Base-by-base conservation (phyloP, 2,113 vertebrate genomes). In the Orthonyx spaldingii region DNA sequence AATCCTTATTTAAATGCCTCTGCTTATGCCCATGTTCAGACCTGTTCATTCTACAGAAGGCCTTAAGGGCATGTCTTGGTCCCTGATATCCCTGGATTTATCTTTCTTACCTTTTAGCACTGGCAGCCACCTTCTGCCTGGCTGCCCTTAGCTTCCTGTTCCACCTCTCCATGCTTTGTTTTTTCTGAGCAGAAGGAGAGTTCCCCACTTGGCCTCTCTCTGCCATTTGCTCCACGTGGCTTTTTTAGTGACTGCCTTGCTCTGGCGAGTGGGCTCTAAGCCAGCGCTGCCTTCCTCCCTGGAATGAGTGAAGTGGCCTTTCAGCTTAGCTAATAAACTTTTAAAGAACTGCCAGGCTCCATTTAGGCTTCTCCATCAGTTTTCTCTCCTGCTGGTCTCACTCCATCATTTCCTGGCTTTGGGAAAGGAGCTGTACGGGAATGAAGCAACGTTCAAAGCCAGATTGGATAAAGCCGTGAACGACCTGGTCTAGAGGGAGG, bases 381-480 rank as follows among this genome's bases (percentile, higher is more conserved):
- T 50, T 26, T 19, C 26, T 56, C 68, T 88, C 57, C 49, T 21
- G 27, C 22, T 35, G 21, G 21, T 33, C 49, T 66, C 26, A 19
- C 24, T 70, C 41, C 18, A 35, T 39, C 8, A 5, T 39, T 80
- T 55, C 33, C 17, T 23, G 57, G 39, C 46, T 35, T 39, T 39
- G 30, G 41, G 27, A 44, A 59, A 42, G 50, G 30, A 44, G n/a
- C 44, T 33, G 39, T 19, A 20, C 17, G 0, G 0, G 42, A 30
- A 49, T 3, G 9, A 60, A 59, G 17, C 9, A 35, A 14, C 9
- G 17, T 47, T 55, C n/a, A 61, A 55, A 41, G 63, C 17, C 41
- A 61, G 61, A 10, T 1, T 27, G 39, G 30, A 83, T 18, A 49
- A 61, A 55, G 30, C 17, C 21, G 55, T 61, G 41, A 53, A 39